A percentile compares a stretch with the other conserved stretches of the same genome.
Evolutionary conservation across 2,888 invertebrate species (phyloP).

Genomic region (Gastracanthus pulcherrimus): DNA sequence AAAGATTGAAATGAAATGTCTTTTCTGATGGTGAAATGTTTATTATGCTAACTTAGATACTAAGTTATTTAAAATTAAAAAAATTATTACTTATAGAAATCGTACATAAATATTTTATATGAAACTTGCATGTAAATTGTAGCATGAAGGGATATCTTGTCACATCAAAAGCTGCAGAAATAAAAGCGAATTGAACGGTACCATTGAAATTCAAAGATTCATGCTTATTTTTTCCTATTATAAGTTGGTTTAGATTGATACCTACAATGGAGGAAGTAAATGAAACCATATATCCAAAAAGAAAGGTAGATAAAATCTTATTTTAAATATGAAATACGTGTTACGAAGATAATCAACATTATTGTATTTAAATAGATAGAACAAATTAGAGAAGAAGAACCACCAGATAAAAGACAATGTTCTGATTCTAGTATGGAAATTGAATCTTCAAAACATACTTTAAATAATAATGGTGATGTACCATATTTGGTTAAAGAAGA

Average conservation of each 20-base stretch:
- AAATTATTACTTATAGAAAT: background rate
- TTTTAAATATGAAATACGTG: background rate
- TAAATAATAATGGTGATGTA: background rate
- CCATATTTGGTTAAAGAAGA: background rate
- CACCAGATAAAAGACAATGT: conserved; percentile 46
- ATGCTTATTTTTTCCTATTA: conserved; percentile 65
- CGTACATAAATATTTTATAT: background rate
- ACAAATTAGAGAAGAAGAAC: conserved; percentile 28
- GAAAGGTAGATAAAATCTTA: conserved; percentile 61
- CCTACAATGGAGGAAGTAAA: conserved; percentile 52
- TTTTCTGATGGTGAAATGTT: conserved; percentile 64
- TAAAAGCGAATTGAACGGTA: conserved; percentile 37
- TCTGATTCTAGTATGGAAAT: background rate
- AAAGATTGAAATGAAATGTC: conserved; percentile 66
- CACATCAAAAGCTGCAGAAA: conserved; percentile 33
- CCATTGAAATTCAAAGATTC: conserved; percentile 64
- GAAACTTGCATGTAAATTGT: background rate
- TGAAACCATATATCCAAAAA: conserved; percentile 57
- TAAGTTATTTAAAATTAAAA: background rate
- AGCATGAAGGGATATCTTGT: conserved; percentile 33
- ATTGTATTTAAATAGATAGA: conserved; percentile 40
- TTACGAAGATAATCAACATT: background rate
- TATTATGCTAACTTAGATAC: conserved; percentile 67
- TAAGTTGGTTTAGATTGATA: conserved; percentile 68
- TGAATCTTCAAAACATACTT: background rate